These are phyloP conservation scores for Montipora efflorescens DNA, from an alignment of 64 coral and sea anemone species.

Conservation along the genomic window DNA sequence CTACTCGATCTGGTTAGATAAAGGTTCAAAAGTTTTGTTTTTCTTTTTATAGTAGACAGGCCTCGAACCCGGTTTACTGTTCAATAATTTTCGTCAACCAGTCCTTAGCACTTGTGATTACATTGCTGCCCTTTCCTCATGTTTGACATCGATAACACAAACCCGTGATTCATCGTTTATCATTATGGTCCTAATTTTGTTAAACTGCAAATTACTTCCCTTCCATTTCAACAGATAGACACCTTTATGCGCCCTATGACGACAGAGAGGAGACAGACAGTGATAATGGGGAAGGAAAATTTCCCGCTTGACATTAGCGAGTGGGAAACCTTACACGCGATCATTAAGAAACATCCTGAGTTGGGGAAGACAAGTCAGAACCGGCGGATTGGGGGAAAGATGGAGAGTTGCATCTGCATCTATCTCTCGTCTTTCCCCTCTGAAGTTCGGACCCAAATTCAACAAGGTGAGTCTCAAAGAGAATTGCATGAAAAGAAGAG, in stretches of 20 bases:
- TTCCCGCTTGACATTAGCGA: conserved; percentile 40
- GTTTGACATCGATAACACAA: conserved; percentile 22
- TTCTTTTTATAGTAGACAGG: conserved; percentile 13
- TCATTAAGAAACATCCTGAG: conserved; percentile 18
- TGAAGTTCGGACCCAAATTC: conserved; percentile 19
- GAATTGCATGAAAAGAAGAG: neutral
- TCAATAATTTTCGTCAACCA: neutral
- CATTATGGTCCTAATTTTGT: conserved; percentile 11
- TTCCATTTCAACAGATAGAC: conserved; percentile 33
- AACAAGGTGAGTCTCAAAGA: conserved; percentile 47
- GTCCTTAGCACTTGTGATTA: conserved; percentile 5
- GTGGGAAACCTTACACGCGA: neutral
- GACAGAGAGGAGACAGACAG: conserved; percentile 28
- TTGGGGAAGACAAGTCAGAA: conserved; percentile 29
- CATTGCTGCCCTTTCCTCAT: neutral
- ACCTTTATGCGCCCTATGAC: conserved; percentile 35
- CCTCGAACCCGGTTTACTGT: neutral
- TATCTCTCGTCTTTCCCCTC: conserved; percentile 50
- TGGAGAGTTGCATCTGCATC: conserved; percentile 52
- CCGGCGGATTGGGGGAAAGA: conserved; percentile 34
- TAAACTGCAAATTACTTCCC: conserved; percentile 1
- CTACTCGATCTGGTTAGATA: neutral
- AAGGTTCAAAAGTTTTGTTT: conserved; percentile 8
- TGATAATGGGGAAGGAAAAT: conserved; percentile 48
- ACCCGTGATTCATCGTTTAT: conserved; percentile 7